These are phyloP conservation scores for Sebastes oblongus DNA, from an alignment of 2,797 vertebrate species.

Conservation along the genomic window DNA sequence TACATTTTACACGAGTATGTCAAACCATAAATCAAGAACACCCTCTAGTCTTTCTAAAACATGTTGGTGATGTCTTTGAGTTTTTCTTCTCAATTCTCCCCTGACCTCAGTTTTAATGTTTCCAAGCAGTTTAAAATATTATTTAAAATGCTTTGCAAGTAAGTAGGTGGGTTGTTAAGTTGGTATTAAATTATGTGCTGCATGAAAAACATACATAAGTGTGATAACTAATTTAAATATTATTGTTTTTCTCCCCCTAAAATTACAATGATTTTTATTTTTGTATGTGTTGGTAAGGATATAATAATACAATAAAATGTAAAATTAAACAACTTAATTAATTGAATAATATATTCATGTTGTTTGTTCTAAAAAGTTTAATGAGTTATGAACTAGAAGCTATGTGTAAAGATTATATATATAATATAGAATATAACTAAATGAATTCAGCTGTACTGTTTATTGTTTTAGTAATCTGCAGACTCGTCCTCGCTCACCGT, in stretches of 20 bases:
- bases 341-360: neutral
- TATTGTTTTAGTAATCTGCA: neutral
- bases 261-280: neutral
- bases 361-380: neutral
- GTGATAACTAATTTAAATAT: neutral
- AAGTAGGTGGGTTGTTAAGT: neutral
- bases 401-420: neutral
- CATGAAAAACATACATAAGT: neutral
- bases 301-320: neutral
- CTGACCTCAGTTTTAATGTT: no score
- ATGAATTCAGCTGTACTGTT: no score
- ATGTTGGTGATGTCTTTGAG: neutral
- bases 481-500: conserved; percentile 78
- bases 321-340: neutral
- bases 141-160: neutral
- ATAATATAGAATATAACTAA: no score
- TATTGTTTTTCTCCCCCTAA: neutral
- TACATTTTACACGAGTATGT: neutral
- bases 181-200: neutral
- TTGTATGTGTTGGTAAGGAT: neutral
- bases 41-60: neutral
- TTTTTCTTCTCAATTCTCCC: neutral
- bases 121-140: no score
- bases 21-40: neutral
- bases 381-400: neutral